phyloP scores from a whole-genome alignment of 2,888 invertebrate species.

The Lathronympha strigana region DNA sequence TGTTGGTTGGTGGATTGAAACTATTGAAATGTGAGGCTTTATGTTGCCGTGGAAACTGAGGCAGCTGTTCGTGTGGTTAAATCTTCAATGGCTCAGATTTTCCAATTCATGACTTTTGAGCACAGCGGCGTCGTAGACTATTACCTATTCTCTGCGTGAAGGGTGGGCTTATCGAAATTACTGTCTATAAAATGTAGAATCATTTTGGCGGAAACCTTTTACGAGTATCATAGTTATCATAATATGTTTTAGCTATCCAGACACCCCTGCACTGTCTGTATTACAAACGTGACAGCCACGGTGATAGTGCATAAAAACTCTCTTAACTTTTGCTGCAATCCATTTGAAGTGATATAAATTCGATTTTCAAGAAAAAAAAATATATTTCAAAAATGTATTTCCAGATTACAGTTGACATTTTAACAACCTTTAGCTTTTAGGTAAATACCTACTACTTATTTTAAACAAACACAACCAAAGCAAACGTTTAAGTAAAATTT shows the following conservation, averaged over 20 bases:
- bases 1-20: constrained; percentile 23
- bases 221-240: too few relatives aligned
- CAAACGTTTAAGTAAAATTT: not conserved
- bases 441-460: too few relatives aligned
- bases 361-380: too few relatives aligned
- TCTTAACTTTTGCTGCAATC: too few relatives aligned
- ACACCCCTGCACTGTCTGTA: too few relatives aligned
- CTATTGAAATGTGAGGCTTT: constrained; percentile 33
- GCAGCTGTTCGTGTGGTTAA: constrained; percentile 37
- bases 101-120: constrained; percentile 31
- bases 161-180: not conserved
- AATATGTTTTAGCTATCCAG: too few relatives aligned
- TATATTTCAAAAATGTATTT: too few relatives aligned
- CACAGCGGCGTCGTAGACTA: constrained; percentile 11
- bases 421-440: not conserved
- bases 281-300: too few relatives aligned
- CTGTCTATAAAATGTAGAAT: not conserved
- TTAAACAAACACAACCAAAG: not conserved
- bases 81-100: constrained; percentile 38
- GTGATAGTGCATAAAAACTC: too few relatives aligned
- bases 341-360: too few relatives aligned
- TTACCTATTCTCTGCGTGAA: not conserved
- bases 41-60: constrained; percentile 25
- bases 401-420: too few relatives aligned
- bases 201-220: not conserved